Base-by-base conservation (phyloP, 2,113 vertebrate species). In the Forbesichthys agassizii region DNA sequence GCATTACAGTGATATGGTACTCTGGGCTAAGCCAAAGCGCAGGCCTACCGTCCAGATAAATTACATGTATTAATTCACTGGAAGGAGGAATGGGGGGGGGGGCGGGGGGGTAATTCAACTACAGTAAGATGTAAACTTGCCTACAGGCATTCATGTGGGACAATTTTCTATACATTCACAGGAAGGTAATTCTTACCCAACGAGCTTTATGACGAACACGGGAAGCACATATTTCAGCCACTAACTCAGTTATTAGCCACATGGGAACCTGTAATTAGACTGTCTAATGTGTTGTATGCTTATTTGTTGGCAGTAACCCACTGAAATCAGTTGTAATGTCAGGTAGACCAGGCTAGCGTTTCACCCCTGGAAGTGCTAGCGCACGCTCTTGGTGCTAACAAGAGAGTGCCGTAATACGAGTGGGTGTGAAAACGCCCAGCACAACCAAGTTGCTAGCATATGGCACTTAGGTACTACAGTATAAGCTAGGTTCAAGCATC, bases 51-150 rank as follows among this genome's bases (percentile, higher is more conserved):
- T 77, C 74, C 48, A 70, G 33, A 64, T 71, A 52, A 74, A 78
- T 85, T 57, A 72, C 36, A 66, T 56, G 36, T 42, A 76, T 75
- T 66, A 74, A 64, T 55, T 72, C 47, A 57, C 46, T 18, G 58
- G 57, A n/a, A 5, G 49, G 59, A 53, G 69, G 55, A 11, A 48
- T 49, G 59, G 54, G n/a, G 33, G 58, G 65, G 74, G 67, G 47
- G 59, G 54, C n/a, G n/a, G n/a, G 42, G 58, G 65, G 72, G 67
- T 71, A 57, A 63, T 20, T 58, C n/a, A 8, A 52, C 9, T 8
- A 16, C 16, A 16, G 16, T 16, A 42, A 42, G 36, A 8, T 42
- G 36, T 42, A 4, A 57, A 27, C 36, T 49, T 16, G 65, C 86
- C 72, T 68, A 60, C 60, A 58, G 84, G 66, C 61, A 68, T 11